Evolutionary conservation across 2,888 invertebrate species (phyloP), one percentile per base, ranked within the genome.

Genomic region (Deilephila porcellus): DNA sequence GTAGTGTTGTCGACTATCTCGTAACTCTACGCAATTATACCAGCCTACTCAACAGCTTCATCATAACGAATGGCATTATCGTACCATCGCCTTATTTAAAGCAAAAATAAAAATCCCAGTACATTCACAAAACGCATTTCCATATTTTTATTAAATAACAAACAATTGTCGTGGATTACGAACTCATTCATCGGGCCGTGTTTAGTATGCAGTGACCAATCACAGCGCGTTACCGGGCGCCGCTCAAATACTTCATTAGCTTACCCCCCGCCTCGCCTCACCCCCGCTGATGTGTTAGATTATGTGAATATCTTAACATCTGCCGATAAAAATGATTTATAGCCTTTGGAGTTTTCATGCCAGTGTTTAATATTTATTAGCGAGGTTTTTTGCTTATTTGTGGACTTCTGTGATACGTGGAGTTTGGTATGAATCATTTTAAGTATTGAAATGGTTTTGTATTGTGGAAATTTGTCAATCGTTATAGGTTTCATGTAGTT

Each of bases 231-330:
- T 62, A 60, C 59, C 45, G 20, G 11, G 45, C 25, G 45, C 64
- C 64, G 64, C 63, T 71, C 71, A 73, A 75, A 75, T 73, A 75
- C 75, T 75, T 75, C 75, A 75, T 75, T 75, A 75, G 73, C 71
- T 72, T 63, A 56, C 60, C 72, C 45, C 32, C 37, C 62, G 60
- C 37, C 60, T 5, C 32, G 32, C 59, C 56, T 60, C 53, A 14
- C 11, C 32, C 60, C 25, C 45, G 17, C 56, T n/a, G 6, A 71
- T 67, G 52, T 25, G 45, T 52, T 52, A 52, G 67, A 52, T 67
- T 67, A 67, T 25, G 25, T 67, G 67, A 67, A 67, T 67, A 67
- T 67, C 67, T 67, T 52, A 67, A 67, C 45, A 67, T 67, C 67
- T 67, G 67, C 67, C 52, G 67, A 67, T 67, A 67, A 67, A 64